Conservation (phyloP, 2,888 invertebrate species). For the Dusona sp. region DNA sequence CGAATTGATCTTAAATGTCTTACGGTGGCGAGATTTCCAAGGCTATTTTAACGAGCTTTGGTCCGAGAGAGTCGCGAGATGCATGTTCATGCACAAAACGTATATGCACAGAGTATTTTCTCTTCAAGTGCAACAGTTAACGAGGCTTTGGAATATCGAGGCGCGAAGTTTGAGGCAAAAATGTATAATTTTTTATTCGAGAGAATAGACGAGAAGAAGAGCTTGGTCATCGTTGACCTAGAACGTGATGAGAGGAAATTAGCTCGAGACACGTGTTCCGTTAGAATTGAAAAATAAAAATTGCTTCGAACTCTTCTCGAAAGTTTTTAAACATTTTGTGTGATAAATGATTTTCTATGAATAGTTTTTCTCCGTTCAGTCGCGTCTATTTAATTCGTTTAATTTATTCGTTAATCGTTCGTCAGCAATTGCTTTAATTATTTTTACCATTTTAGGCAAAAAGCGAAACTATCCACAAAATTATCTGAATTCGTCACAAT, state of each 20-base stretch:
- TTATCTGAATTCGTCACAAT: neutral
- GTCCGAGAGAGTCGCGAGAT: constrained; percentile 9
- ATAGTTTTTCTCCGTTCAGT: neutral
- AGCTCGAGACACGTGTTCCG: constrained; percentile 15
- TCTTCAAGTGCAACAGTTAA: constrained; percentile 33
- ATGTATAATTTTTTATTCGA: neutral
- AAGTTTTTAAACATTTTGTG: neutral
- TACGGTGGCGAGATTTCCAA: neutral
- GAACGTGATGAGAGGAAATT: constrained; percentile 45
- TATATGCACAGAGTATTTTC: constrained; percentile 28
- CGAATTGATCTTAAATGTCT: neutral
- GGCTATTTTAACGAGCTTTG: constrained; percentile 39
- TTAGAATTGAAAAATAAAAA: constrained; percentile 22
- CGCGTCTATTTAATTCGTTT: neutral
- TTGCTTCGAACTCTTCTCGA: neutral
- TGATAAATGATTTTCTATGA: neutral
- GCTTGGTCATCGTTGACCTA: constrained; percentile 61
- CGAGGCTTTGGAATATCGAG: constrained; percentile 41
- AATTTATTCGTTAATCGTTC: constrained; percentile 7
- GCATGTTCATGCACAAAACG: neutral
- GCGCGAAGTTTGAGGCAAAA: constrained; percentile 24
- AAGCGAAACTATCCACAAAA: neutral
- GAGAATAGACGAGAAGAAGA: neutral
- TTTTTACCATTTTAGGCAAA: neutral
- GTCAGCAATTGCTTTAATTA: neutral